Base-by-base conservation (phyloP, 2,888 invertebrate genomes). In the Ochlodes sylvanus region DNA sequence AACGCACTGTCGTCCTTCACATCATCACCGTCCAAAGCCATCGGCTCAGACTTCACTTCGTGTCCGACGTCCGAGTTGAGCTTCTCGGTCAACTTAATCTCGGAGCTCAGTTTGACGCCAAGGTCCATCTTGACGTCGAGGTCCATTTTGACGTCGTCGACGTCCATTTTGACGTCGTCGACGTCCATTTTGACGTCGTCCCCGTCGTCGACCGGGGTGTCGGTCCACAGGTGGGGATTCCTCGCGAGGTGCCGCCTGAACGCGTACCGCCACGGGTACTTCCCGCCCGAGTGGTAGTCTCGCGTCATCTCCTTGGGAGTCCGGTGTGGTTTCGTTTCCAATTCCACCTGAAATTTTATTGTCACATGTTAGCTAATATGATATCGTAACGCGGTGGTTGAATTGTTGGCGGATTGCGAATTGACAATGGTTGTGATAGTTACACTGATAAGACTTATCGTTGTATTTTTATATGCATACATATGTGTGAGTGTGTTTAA, bases 221-320 rank as follows among this genome's bases (percentile, higher is more conserved):
- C 75, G 7, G 75, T 79, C 91, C 90, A 91, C 1, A 91, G 81
- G 70, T 84, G 77, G 0, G 87, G 88, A 73, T 90, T 77, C 7
- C 76, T 75, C 15, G 81, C 70, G 44, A 92, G 83, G 67, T 92
- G 92, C 19, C 81, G 78, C 12, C 92, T 72, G 84, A 92, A 92
- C 1, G 89, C 87, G 74, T 88, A 87, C 70, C 90, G 75, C 90
- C 89, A 92, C 0, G 89, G 92, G 70, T 89, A 81, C 56, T 88
- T 89, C 62, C 90, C 90, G 76, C 87, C 85, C 27, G 88, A 81
- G 77, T 91, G 90, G 84, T 88, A 92, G 72, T 93, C 92, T 50
- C 86, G 79, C 0, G 81, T 81, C 76, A 90, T 82, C 71, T 88
- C 92, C 70, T 86, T 89, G 9, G 92, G 92, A 19, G 81, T 87